Conservation (phyloP, 2,113 vertebrate species). For the Osmerus mordax region DNA sequence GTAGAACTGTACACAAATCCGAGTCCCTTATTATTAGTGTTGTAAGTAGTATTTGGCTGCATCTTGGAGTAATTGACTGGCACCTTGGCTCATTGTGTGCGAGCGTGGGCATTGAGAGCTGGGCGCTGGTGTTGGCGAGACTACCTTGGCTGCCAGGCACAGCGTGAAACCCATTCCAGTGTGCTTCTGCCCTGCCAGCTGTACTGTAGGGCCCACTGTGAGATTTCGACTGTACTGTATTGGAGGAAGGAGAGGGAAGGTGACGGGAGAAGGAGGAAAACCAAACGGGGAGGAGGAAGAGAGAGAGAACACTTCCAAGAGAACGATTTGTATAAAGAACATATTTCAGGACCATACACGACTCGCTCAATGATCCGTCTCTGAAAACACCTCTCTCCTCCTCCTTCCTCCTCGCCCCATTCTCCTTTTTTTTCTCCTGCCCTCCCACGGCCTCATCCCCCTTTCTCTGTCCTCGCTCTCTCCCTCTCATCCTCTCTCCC, state of each 20-base stretch:
- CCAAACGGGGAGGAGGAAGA: not conserved
- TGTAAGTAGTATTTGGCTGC: not conserved
- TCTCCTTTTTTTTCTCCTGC: not conserved
- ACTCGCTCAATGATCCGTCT: too few relatives aligned
- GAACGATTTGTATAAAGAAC: not conserved
- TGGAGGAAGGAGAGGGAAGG: not conserved
- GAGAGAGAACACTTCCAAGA: not conserved
- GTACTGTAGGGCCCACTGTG: not conserved
- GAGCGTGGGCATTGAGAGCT: not conserved
- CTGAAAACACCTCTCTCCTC: too few relatives aligned
- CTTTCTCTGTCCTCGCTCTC: not conserved
- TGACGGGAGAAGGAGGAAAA: not conserved
- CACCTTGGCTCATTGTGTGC: not conserved
- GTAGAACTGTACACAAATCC: too few relatives aligned
- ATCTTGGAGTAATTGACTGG: not conserved
- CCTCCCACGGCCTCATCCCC: not conserved
- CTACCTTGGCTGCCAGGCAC: slow-evolving; percentile 1
- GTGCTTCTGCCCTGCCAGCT: not conserved
- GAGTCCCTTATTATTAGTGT: too few relatives aligned
- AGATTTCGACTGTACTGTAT: not conserved
- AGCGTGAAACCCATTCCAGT: not conserved
- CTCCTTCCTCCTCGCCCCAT: not conserved
- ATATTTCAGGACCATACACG: too few relatives aligned
- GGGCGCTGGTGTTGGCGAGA: not conserved
- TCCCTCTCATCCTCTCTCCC: not conserved